Percentiles rank a stretch among this genome's conserved stretches.
Conservation (phyloP, 2,888 invertebrate species). For the Glomeris marginata region DNA sequence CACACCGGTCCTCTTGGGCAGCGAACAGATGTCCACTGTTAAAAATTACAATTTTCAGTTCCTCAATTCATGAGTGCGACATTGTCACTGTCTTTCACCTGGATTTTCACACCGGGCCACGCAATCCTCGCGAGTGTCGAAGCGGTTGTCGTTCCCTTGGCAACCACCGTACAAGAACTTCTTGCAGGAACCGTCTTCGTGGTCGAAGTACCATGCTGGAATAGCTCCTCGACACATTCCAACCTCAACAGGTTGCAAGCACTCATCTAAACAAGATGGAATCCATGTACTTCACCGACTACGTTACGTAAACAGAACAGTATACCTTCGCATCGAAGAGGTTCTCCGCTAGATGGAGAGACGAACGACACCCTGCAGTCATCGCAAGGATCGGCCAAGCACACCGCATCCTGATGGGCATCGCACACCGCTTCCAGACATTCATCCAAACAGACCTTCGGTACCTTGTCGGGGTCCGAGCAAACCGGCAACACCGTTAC, state of each 20-base stretch:
- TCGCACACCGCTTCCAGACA: conserved; percentile 24
- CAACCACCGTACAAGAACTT: conserved; percentile 53
- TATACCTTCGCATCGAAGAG: conserved; percentile 17
- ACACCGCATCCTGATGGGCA: conserved; percentile 26
- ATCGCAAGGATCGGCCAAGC: conserved; percentile 28
- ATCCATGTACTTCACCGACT: not conserved
- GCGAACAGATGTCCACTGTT: conserved; percentile 18
- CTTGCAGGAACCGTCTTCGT: conserved; percentile 58
- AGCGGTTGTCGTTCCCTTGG: conserved; percentile 70
- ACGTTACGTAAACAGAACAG: not conserved
- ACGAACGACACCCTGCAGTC: conserved; percentile 24
- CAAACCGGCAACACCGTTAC: conserved; percentile 19
- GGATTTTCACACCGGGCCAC: conserved; percentile 44
- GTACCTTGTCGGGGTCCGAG: conserved; percentile 19
- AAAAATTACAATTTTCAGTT: not conserved
- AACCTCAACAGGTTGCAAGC: conserved; percentile 19
- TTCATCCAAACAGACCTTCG: conserved; percentile 25
- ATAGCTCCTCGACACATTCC: conserved; percentile 20
- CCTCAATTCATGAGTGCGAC: not conserved
- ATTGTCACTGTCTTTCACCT: not conserved
- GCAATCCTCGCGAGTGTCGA: conserved; percentile 62
- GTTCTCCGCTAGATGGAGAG: conserved; percentile 15
- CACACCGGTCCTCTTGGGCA: conserved; percentile 20
- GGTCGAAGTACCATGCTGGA: conserved; percentile 74
- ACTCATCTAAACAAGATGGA: conserved; percentile 17